Conservation (phyloP, 1,140 invertebrate species). For the Halotydeus destructor region DNA sequence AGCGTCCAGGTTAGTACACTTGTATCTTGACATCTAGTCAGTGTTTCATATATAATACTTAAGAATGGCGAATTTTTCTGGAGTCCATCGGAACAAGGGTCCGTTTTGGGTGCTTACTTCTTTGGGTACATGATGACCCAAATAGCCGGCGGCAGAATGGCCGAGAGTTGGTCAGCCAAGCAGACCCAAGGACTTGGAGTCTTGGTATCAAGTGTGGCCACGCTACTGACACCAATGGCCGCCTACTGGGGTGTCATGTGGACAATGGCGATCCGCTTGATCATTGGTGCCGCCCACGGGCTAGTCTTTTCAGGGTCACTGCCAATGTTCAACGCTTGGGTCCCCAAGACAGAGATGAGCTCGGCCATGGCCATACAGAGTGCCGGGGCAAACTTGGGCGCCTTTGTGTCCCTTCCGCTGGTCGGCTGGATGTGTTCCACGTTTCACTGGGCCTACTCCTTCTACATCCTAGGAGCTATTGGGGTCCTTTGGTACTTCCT, state of each 20-base stretch:
- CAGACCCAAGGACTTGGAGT: conserved; percentile 52
- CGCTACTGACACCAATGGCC: conserved; percentile 51
- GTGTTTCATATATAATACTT: too few species aligned
- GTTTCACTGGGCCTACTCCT: too few species aligned
- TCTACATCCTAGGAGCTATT: too few species aligned
- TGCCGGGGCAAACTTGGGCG: conserved; percentile 16
- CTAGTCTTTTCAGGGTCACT: too few species aligned
- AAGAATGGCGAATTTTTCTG: conserved; percentile 21
- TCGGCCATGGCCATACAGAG: background rate
- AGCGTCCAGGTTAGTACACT: too few species aligned
- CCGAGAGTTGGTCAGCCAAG: conserved; percentile 54
- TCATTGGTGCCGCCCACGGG: conserved; percentile 26
- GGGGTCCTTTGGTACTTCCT: too few species aligned
- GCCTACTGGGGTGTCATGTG: conserved; percentile 28
- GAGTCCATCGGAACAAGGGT: conserved; percentile 34
- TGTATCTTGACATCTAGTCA: too few species aligned
- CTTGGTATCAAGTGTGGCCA: conserved; percentile 54
- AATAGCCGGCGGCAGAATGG: conserved; percentile 50
- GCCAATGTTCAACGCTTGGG: conserved; percentile 9
- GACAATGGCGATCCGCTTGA: conserved; percentile 22
- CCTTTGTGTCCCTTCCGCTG: conserved; percentile 19
- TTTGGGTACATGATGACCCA: conserved; percentile 62
- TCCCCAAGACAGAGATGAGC: conserved; percentile 6
- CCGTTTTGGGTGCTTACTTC: conserved; percentile 62
- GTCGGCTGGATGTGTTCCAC: too few species aligned